Percentiles rank a stretch among this genome's conserved stretches.
These are phyloP conservation scores for Hemichromis elongatus DNA, from an alignment of 2,113 vertebrate species.

Conservation along the genomic window DNA sequence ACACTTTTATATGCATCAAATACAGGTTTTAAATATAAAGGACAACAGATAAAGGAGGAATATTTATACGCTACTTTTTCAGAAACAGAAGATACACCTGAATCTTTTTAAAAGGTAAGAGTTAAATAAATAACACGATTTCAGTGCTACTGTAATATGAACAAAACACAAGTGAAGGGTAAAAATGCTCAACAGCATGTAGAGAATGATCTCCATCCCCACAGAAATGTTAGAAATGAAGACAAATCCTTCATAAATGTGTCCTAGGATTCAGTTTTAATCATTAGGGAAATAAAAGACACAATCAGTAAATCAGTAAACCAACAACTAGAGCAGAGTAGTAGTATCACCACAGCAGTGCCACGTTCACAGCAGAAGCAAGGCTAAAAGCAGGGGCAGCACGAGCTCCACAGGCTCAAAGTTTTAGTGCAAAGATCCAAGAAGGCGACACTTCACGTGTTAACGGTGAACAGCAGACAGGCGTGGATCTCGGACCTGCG, in stretches of 20 bases:
- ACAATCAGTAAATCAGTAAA: too few relatives aligned
- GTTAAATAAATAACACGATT: background rate
- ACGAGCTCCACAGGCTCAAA: background rate
- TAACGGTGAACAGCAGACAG: background rate
- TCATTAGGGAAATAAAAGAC: background rate
- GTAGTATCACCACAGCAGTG: background rate
- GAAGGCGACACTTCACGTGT: background rate
- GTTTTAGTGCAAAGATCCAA: background rate
- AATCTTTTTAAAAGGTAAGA: background rate
- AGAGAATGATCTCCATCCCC: accelerated
- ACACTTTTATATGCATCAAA: background rate
- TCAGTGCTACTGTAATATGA: background rate
- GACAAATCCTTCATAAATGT: background rate
- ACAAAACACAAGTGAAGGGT: background rate
- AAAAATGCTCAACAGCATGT: background rate
- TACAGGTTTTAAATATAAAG: background rate
- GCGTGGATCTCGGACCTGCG: background rate
- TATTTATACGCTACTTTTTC: background rate
- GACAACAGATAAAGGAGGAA: background rate
- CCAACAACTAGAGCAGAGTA: background rate
- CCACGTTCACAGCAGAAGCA: background rate
- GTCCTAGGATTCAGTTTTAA: background rate
- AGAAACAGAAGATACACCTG: background rate
- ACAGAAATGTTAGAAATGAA: background rate
- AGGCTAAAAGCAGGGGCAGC: background rate